phyloP scores from a whole-genome alignment of 2,113 vertebrate species.

The Erythrocercus mccallii region DNA sequence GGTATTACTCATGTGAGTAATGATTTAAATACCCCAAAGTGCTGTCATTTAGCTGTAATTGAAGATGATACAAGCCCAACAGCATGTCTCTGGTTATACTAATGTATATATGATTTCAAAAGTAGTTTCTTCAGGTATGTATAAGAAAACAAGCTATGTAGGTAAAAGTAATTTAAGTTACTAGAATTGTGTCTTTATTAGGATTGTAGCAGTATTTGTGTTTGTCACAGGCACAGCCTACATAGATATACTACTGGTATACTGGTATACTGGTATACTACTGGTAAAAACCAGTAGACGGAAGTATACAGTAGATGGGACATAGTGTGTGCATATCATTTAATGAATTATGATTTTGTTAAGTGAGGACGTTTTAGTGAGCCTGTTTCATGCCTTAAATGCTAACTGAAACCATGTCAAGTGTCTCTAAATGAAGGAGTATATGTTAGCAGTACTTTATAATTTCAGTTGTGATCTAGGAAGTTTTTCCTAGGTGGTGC shows the following conservation, averaged over 20 bases:
- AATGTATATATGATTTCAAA: neutral
- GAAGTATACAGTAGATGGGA: neutral
- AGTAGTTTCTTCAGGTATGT: neutral
- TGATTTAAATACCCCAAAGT: slow-evolving; percentile 30
- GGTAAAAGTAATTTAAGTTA: neutral
- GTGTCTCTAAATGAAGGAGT: neutral
- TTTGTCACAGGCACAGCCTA: neutral
- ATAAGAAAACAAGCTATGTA: neutral
- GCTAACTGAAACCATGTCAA: neutral
- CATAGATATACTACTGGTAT: no score
- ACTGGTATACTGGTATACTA: no score
- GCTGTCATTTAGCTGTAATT: slow-evolving; percentile 42
- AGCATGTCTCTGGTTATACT: neutral
- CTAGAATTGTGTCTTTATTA: neutral
- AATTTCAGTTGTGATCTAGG: slow-evolving; percentile 18
- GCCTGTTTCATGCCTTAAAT: neutral
- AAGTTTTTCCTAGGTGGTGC: neutral
- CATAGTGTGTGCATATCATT: fast-evolving
- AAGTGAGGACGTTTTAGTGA: neutral
- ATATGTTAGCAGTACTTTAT: neutral
- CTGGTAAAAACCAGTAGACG: no score
- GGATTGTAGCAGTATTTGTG: neutral
- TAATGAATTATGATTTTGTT: neutral
- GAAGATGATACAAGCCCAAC: slow-evolving; percentile 2
- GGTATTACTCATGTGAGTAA: slow-evolving; percentile 34